These are phyloP conservation scores for Incurvaria masculella DNA, from an alignment of 2,888 invertebrate species.

Conservation along the genomic window DNA sequence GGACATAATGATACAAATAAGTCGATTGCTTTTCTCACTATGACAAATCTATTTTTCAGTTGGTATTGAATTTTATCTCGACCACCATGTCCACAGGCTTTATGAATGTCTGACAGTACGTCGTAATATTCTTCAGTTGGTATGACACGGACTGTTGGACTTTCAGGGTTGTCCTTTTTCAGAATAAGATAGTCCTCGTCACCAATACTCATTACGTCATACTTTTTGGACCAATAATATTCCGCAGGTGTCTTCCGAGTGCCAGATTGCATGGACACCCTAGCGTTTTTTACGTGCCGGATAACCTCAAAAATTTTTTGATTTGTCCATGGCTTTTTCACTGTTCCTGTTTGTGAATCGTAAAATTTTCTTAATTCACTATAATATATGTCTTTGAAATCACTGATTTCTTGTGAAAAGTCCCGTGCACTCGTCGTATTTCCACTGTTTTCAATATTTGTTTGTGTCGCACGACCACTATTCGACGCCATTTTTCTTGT, in stretches of 20 bases:
- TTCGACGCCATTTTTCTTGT: no score
- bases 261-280: no score
- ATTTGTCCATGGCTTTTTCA: no score
- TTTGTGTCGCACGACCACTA: no score
- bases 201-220: slow-evolving; percentile 14
- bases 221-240: slow-evolving; percentile 9
- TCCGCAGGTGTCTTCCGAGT: no score
- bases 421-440: no score
- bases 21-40: background rate
- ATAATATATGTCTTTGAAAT: no score
- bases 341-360: no score
- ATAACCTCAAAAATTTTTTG: slow-evolving; percentile 3
- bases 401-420: no score
- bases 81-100: slow-evolving; percentile 6
- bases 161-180: slow-evolving; percentile 11
- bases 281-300: no score
- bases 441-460: no score
- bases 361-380: no score
- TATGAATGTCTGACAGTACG: slow-evolving; percentile 16
- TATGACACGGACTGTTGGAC: slow-evolving; percentile 16
- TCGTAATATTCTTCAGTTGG: slow-evolving; percentile 17
- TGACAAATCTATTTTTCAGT: background rate
- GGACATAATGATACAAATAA: background rate
- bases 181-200: slow-evolving; percentile 15
- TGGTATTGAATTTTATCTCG: background rate